Evolutionary conservation across 2,888 invertebrate genomes (phyloP), one percentile per base, ranked within the genome.

Genomic region (Chelonus formosanus): DNA sequence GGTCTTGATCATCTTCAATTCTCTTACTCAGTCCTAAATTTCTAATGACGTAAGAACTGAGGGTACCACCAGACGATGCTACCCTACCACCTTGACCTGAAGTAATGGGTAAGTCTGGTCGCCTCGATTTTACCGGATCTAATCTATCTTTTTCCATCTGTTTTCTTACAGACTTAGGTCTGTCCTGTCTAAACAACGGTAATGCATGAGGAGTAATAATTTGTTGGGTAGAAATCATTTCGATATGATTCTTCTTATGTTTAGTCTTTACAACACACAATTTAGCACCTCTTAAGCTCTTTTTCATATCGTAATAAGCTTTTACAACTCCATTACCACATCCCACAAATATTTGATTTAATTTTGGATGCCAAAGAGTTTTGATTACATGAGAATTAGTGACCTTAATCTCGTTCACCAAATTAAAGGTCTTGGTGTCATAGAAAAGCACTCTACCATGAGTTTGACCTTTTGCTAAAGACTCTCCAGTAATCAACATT

Each of bases 161-260:
- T 78, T 96, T 96, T 72, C 94, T 90, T 43, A 93, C 92, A 0
- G 95, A 95, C 71, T 95, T 90, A 0, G 96, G 90, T 73, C 95
- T 90, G 71, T 96, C 96, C 80, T 96, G 95, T 43, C 97, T 89
- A 85, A 98, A 99, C 84, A 99, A 86, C 0, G 98, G 98, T 66
- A 99, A 85, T 0, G 98, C 96, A 80, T 98, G 96, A 0, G 97
- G 98, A 0, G 98, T 97, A 6, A 99, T 96, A 50, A 98, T 95
- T 80, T 97, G 95, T 73, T 96, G 94, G 0, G 93, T 91, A 59
- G 95, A 92, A 61, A 97, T 90, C 64, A 96, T 91, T 84, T 97
- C 97, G 0, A 93, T 89, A 3, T 93, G 91, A 73, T 93, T 92
- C 35, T 90, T 90, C 80, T 92, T 94, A 61, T 92, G 88, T 73